Evolutionary conservation across 2,113 vertebrate genomes (phyloP).

Genomic region (Telmatochromis brichardi): DNA sequence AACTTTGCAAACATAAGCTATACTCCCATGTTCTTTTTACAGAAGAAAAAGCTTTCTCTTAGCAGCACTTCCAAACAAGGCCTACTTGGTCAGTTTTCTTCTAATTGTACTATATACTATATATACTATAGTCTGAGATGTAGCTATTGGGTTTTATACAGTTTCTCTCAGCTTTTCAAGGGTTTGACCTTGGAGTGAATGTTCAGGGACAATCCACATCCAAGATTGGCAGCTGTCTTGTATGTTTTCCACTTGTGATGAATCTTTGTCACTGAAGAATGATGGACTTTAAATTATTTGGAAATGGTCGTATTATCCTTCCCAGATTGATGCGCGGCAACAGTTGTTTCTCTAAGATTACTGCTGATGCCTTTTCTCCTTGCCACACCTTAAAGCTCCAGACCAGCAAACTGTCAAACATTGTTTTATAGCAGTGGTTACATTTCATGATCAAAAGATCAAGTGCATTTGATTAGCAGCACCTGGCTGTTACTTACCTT

Average conservation of each 20-base stretch:
- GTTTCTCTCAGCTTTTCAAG: background rate
- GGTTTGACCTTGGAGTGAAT: background rate
- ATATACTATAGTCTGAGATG: background rate
- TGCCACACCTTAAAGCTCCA: background rate
- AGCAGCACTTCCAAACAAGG: background rate
- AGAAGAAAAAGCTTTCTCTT: background rate
- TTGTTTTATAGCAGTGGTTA: background rate
- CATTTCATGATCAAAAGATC: background rate
- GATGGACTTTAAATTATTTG: background rate
- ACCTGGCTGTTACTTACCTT: background rate
- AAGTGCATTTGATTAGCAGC: background rate
- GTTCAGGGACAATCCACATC: background rate
- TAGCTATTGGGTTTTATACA: background rate
- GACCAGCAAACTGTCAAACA: background rate
- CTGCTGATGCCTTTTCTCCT: background rate
- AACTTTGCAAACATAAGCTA: background rate
- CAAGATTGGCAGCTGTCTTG: background rate
- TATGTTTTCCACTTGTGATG: background rate
- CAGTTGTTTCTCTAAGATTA: background rate
- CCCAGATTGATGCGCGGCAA: background rate
- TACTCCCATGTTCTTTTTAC: background rate
- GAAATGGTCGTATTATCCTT: background rate
- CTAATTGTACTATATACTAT: background rate
- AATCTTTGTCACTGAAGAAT: background rate
- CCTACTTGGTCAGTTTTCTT: background rate